A percentile compares a stretch with the other conserved stretches of the same genome.
These are phyloP conservation scores for Rattus rattus DNA, from an alignment of 2,113 vertebrate species.

Conservation along the genomic window DNA sequence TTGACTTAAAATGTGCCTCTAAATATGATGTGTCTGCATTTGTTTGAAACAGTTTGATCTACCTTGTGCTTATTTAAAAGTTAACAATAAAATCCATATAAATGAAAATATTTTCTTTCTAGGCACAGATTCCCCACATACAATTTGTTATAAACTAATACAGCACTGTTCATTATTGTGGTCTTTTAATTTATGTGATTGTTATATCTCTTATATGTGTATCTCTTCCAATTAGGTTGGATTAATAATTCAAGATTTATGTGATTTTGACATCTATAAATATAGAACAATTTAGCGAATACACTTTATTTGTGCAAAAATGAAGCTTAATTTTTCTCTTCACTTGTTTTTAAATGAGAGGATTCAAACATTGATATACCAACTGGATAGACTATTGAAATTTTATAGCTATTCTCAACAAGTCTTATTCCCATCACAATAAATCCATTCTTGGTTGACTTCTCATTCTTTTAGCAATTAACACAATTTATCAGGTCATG, in stretches of 20 bases:
- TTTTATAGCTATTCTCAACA: slow-evolving; percentile 51
- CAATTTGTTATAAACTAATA: slow-evolving; percentile 6
- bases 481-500: slow-evolving; percentile 82
- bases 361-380: neutral
- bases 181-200: neutral
- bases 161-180: neutral
- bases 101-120: neutral
- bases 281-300: neutral
- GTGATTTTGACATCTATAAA: neutral
- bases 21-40: neutral
- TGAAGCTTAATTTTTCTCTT: neutral
- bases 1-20: neutral
- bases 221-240: neutral
- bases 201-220: neutral
- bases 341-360: neutral
- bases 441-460: slow-evolving; percentile 73
- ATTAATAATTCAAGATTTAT: slow-evolving; percentile 11
- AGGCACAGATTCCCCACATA: neutral
- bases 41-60: neutral
- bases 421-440: slow-evolving; percentile 63
- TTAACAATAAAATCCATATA: neutral
- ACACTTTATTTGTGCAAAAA: slow-evolving; percentile 12
- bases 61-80: neutral
- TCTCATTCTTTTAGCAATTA: slow-evolving; percentile 81
- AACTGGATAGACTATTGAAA: slow-evolving; percentile 35